phyloP scores from a whole-genome alignment of 2,113 vertebrate genomes.

The Lanius collurio region DNA sequence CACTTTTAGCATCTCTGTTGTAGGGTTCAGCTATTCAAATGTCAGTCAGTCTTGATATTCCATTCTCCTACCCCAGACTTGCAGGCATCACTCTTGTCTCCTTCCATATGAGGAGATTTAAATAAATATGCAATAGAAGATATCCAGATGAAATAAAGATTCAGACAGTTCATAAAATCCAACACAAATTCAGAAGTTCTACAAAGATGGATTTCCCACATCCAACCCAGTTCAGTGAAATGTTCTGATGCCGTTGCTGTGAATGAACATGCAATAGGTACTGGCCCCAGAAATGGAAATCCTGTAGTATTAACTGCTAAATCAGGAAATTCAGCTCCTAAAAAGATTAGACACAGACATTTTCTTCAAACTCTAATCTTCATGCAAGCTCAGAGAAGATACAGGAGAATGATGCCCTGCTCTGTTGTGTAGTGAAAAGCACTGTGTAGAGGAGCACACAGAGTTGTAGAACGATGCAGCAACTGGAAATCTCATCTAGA shows the following conservation, averaged over 20 bases:
- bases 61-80: not conserved
- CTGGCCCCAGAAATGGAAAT: not conserved
- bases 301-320: not conserved
- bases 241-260: not conserved
- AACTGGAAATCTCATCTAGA: not conserved
- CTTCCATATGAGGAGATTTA: not conserved
- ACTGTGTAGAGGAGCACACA: not conserved
- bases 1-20: not conserved
- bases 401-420: accelerated
- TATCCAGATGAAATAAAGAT: not conserved
- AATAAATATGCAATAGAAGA: not conserved
- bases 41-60: not conserved
- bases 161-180: not conserved
- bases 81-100: not conserved
- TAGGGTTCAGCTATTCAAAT: not conserved
- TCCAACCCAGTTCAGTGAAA: not conserved
- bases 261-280: not conserved
- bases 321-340: not conserved
- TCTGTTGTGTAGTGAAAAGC: not conserved
- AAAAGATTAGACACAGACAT: not conserved
- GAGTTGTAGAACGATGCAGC: not conserved
- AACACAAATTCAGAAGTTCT: not conserved
- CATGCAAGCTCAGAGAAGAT: not conserved
- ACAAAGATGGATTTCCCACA: not conserved
- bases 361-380: not conserved